Base-by-base conservation (phyloP, 2,113 vertebrate species). In the Bos taurus region DNA sequence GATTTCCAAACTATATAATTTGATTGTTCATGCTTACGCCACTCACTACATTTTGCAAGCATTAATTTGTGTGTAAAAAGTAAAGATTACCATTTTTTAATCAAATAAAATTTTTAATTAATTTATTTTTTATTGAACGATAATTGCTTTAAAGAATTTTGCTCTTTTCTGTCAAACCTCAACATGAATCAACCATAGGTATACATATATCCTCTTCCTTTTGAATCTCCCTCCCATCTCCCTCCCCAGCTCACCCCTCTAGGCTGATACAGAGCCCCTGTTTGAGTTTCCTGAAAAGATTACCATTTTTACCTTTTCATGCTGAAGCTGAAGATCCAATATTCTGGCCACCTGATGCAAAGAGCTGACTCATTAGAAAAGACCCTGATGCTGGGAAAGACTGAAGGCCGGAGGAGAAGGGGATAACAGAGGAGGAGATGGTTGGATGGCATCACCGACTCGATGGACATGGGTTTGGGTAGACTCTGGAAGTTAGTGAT, bases 31-130 rank as follows among this genome's bases (percentile, higher is more conserved):
- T 30, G 7, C 25, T 86, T 19, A 85, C 8, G 14, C 52, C 56
- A 85, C 30, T 83, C 30, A 91, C 50, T 83, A 80, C 67, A 88
- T 91, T 91, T 85, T 95, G 33, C 6, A 93, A 77, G 78, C 93
- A 86, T 85, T 84, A 74, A 91, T 60, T 86, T 95, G 57, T 95
- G 13, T 21, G 84, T 85, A 52, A 95, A 94, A 96, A 80, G 14
- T 30, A 95, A 92, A 90, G 28, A 84, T 91, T 77, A 25, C 23
- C 23, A 43, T 77, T 77, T 74, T 74, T 43, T 71, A 40, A 40
- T 40, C 67, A 71, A 40, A 71, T 40, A 40, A 40, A 40, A 3
- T 23, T 59, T 71, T 71, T 36, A 36, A 36, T 71, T 71, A 71
- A 71, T 21, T 21, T 36, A 67, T 67, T 71, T 71, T 71, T 36